These are phyloP conservation scores for Falco berigora DNA, from an alignment of 2,797 vertebrate species.

Conservation along the genomic window DNA sequence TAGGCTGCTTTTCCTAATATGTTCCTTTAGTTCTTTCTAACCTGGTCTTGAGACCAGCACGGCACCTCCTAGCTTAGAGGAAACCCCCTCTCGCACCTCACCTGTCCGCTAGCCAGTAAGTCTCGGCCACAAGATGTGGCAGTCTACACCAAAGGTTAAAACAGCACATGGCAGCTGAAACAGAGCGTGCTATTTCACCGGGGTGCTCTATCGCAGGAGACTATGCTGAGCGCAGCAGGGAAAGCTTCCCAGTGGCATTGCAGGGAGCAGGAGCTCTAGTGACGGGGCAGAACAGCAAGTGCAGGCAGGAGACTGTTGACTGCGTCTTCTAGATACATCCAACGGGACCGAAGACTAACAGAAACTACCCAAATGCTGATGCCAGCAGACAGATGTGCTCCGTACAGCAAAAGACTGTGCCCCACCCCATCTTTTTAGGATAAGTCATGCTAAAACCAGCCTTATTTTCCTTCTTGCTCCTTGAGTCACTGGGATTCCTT, in stretches of 20 bases:
- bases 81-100: background rate
- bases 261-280: slow-evolving; percentile 36
- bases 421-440: slow-evolving; percentile 4
- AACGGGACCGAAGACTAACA: background rate
- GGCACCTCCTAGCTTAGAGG: background rate
- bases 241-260: background rate
- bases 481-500: slow-evolving; percentile 36
- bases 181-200: accelerated
- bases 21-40: background rate
- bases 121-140: background rate
- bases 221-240: background rate
- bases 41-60: background rate
- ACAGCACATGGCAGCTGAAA: background rate
- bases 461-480: slow-evolving; percentile 32
- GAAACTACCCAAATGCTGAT: background rate
- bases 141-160: background rate
- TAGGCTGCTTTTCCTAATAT: background rate
- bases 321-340: background rate
- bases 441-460: slow-evolving; percentile 52
- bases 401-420: background rate
- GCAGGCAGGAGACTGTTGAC: background rate
- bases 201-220: background rate
- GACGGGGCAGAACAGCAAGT: background rate
- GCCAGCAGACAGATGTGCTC: slow-evolving; percentile 12
- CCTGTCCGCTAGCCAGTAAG: background rate